These are phyloP conservation scores for Thaumetopoea pityocampa DNA, from an alignment of 1,140 invertebrate genomes.

Conservation along the genomic window DNA sequence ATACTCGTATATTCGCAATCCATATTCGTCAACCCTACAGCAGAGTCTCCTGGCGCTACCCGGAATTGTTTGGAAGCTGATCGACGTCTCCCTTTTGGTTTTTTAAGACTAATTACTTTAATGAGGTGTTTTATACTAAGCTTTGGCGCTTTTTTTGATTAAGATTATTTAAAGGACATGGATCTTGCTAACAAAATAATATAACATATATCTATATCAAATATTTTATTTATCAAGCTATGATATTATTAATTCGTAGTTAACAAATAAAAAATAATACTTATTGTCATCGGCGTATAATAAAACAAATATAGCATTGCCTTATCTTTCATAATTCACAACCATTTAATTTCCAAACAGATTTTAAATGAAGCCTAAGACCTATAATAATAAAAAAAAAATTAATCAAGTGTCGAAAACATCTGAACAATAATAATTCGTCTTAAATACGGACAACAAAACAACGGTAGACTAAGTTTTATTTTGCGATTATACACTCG, in stretches of 20 bases:
- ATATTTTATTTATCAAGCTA: no score
- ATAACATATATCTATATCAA: no score
- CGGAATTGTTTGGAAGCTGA: constrained; percentile 42
- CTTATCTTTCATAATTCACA: no score
- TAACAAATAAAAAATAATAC: no score
- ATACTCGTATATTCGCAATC: no score
- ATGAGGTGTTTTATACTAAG: constrained; percentile 55
- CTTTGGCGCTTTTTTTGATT: no score
- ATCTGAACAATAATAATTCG: constrained; percentile 9
- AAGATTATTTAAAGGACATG: constrained; percentile 14
- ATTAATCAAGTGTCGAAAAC: constrained; percentile 7
- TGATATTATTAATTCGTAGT: no score
- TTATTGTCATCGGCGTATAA: no score
- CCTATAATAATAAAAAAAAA: constrained; percentile 6
- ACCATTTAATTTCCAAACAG: no score
- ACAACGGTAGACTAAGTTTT: constrained; percentile 36
- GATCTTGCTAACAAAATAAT: no score
- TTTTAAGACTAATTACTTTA: constrained; percentile 60
- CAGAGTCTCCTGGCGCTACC: constrained; percentile 25
- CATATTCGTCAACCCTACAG: constrained; percentile 5
- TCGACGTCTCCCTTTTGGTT: constrained; percentile 47
- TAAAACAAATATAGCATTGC: no score
- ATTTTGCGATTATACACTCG: constrained; percentile 20
- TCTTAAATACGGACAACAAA: constrained; percentile 17
- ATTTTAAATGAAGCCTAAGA: no score